Conservation (phyloP, 2,113 vertebrate genomes). For the Pollimyrus isidori region DNA sequence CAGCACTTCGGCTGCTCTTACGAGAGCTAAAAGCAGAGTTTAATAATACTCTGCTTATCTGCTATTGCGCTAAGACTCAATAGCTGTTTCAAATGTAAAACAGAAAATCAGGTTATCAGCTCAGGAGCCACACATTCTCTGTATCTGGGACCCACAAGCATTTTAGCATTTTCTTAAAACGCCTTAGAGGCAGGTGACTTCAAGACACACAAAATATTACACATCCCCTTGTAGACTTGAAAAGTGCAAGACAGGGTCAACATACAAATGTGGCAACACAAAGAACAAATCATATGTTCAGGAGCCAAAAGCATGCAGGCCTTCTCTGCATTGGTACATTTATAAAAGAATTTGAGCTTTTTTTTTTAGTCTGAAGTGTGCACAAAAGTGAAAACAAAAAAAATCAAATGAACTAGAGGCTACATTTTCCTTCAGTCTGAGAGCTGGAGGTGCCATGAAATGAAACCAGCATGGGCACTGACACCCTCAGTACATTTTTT, state of each 20-base stretch:
- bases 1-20: not conserved
- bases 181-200: not conserved
- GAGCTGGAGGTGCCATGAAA: constrained; percentile 81
- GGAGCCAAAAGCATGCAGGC: constrained; percentile 86
- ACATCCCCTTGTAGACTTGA: constrained; percentile 89
- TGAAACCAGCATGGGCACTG: constrained; percentile 49
- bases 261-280: constrained; percentile 68
- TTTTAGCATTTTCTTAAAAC: constrained; percentile 52
- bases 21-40: not conserved
- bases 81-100: not conserved
- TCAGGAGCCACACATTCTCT: constrained; percentile 42
- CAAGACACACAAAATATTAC: constrained; percentile 69
- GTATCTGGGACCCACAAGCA: constrained; percentile 47
- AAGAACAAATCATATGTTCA: constrained; percentile 66
- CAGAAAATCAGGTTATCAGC: constrained; percentile 43
- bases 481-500: constrained; percentile 84
- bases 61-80: not conserved
- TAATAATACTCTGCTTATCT: not conserved
- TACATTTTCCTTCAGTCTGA: constrained; percentile 79
- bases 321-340: constrained; percentile 68
- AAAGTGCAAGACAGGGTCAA: constrained; percentile 91
- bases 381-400: constrained; percentile 87
- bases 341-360: constrained; percentile 74
- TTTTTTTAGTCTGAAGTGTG: constrained; percentile 63
- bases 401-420: constrained; percentile 84